Evolutionary conservation across 2,797 vertebrate species (phyloP), one percentile per base, ranked within the genome.

Genomic region (Argya squamiceps): DNA sequence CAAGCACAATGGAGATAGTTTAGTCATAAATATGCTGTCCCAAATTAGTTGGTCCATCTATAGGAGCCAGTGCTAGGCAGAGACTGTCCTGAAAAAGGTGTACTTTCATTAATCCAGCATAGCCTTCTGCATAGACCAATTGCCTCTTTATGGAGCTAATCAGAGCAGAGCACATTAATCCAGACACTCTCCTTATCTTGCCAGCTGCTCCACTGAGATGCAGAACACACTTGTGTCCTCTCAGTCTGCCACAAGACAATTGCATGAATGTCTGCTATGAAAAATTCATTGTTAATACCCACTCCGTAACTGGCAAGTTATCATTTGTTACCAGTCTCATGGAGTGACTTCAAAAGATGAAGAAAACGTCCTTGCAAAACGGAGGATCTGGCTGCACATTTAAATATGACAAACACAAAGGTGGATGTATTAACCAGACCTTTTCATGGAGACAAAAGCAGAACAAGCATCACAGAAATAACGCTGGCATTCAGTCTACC

Each of bases 181-280:
- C 92, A 94, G 77, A 77, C 63, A 87, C 34, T 79, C 43, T 84
- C 77, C 67, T 92, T 84, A 89, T 87, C 56, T 87, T 94, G 64
- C 91, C 94, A 95, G 81, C 88, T 95, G 88, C 78, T 93, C 88
- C 84, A 91, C 91, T 74, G 81, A 96, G 86, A 92, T 68, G 86
- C 71, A 93, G 84, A 92, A 91, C 62, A 87, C 64, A 82, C 53
- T 91, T 83, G 49, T 53, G 81, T 84, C 86, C 68, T 76, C 91
- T 64, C 92, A 87, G 64, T 34, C 83, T 93, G 88, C 49, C 86
- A 79, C 60, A 92, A 87, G 60, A 82, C 83, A 87, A 94, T 84
- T 0, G 0, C 24, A 41, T 56, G 70, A 84, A 82, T 49, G 73
- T 90, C 92, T 92, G 63, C 32, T 56, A 85, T 81, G 77, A 60